Base-by-base conservation (phyloP, 2,113 vertebrate genomes). In the Dissostichus mawsoni region DNA sequence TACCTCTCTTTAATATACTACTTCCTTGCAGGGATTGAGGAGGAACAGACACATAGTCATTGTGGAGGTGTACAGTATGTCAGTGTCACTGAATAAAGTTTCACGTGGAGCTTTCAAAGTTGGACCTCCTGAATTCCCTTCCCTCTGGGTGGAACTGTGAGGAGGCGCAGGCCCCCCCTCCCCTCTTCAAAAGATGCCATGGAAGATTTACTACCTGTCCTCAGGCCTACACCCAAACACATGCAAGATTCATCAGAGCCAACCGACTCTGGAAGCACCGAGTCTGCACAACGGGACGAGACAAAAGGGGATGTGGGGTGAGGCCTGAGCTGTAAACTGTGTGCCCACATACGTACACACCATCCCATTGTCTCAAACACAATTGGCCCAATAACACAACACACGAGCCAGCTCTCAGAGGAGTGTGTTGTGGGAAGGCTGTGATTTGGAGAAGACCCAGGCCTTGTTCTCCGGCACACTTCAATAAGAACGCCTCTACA, bases 141-240 rank as follows among this genome's bases (percentile, higher is more conserved):
- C 48, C 50, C 29, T 65, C 8, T 18, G 62, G 13, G 47, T 69
- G 45, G n/a, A 48, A 20, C 33, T 29, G 41, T 36, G 57, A 68
- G 12, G 48, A 70, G 62, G 47, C 6, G 12, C 33, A 10, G 52
- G 20, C 16, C 36, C 36, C 36, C 62, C 13, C 20, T 20, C 16
- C 33, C n/a, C 13, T 55, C 67, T 73, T 86, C 52, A 29, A 68
- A 76, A 48, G 66, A 4, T 20, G 18, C 50, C 33, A 44, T 53
- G 62, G 53, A 78, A 74, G 74, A 85, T 83, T 83, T 84, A 86
- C 76, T 80, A 69, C 66, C 66, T 55, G 79, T 81, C 74, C 78
- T 4, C 41, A 14, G 73, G 61, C 68, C 23, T n/a, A 20, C 74
- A 66, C 78, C 58, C 56, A 62, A 77, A 73, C 48, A 72, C 80